A percentile compares a stretch with the other conserved stretches of the same genome.
phyloP scores from a whole-genome alignment of 2,113 vertebrate species.

The Pipa parva region DNA sequence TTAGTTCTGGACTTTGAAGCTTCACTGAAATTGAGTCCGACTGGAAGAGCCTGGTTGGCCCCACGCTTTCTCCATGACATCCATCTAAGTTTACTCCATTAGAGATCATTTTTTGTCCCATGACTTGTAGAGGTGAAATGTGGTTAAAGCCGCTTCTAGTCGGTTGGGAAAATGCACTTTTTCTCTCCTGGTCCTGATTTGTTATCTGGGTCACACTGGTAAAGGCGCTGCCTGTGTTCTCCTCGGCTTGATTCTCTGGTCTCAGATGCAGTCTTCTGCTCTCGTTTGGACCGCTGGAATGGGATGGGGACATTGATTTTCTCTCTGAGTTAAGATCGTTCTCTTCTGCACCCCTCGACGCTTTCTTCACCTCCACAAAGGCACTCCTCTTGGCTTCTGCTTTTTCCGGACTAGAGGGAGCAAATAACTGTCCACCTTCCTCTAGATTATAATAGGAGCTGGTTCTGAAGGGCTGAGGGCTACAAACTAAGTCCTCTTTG shows the following conservation, averaged over 20 bases:
- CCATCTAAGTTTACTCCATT: conserved; percentile 61
- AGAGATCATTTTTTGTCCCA: conserved; percentile 79
- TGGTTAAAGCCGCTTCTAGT: conserved; percentile 77
- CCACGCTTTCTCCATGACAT: conserved; percentile 76
- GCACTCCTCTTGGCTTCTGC: conserved; percentile 84
- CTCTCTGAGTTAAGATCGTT: conserved; percentile 38
- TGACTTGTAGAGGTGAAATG: conserved; percentile 71
- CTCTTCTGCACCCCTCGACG: conserved; percentile 28
- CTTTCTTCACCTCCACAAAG: conserved; percentile 90
- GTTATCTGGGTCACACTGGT: conserved; percentile 75
- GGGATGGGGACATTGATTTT: conserved; percentile 13
- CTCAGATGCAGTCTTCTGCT: conserved; percentile 43
- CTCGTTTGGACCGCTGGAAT: conserved; percentile 38
- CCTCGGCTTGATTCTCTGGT: conserved; percentile 47
- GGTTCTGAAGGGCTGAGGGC: conserved; percentile 78
- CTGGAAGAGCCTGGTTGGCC: conserved; percentile 78
- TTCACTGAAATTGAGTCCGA: conserved; percentile 82
- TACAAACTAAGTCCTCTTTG: conserved; percentile 79
- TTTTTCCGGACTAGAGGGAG: conserved; percentile 66
- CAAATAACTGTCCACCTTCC: conserved; percentile 72
- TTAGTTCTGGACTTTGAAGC: conserved; percentile 69
- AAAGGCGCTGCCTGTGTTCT: conserved; percentile 73
- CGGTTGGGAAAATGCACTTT: conserved; percentile 91
- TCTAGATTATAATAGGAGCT: conserved; percentile 76
- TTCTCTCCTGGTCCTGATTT: conserved; percentile 65